Percentiles rank a stretch among this genome's conserved stretches.
Conservation (phyloP, 2,888 invertebrate genomes). For the Chaitophorus viminalis region DNA sequence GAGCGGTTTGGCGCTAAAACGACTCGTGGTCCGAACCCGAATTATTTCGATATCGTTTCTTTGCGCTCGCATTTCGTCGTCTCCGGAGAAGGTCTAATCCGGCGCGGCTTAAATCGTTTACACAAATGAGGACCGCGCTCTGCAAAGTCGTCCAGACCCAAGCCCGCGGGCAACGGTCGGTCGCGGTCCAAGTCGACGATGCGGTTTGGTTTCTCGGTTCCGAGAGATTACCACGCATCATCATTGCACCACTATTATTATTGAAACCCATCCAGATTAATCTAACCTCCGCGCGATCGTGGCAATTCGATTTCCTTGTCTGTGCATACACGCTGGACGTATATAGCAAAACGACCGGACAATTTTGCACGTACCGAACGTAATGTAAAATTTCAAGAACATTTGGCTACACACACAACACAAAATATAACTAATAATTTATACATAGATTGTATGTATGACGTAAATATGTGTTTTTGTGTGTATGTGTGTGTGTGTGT, state of each 20-base stretch:
- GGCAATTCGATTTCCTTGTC: neutral
- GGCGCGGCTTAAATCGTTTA: slow-evolving; percentile 29
- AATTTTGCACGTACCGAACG: no score
- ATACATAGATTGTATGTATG: no score
- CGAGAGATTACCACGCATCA: neutral
- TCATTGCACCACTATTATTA: neutral
- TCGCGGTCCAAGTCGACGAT: neutral
- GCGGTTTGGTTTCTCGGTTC: neutral
- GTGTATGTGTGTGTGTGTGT: no score
- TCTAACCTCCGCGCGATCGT: neutral
- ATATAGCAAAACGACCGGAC: no score
- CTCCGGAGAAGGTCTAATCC: slow-evolving; percentile 15
- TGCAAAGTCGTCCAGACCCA: neutral
- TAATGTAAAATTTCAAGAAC: no score
- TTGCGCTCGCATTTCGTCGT: neutral
- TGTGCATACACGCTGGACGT: neutral
- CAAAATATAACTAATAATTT: no score
- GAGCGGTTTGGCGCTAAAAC: slow-evolving; percentile 23
- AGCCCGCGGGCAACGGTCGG: no score
- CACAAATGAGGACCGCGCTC: neutral
- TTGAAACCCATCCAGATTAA: neutral
- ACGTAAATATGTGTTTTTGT: no score
- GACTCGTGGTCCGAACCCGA: neutral
- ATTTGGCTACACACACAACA: no score
- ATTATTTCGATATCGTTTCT: no score